Evolutionary conservation across 1,140 invertebrate species (phyloP).

Genomic region (Probaryconus sp.): DNA sequence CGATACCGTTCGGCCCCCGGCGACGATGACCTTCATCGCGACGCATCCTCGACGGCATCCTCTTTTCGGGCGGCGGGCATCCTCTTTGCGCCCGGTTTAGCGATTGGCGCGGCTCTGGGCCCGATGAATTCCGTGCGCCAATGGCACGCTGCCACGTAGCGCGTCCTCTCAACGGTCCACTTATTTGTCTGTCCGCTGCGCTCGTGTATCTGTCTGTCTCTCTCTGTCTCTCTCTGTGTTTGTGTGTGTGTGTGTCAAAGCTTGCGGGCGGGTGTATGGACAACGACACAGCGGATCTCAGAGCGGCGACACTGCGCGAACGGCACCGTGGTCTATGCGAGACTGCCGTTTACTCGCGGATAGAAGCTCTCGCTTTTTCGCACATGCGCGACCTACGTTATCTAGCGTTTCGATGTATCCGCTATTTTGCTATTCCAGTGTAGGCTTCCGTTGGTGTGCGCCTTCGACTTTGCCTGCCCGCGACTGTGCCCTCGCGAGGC

Average conservation of each 20-base stretch:
- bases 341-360: conserved; percentile 41
- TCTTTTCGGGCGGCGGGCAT: conserved; percentile 4
- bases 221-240: background rate
- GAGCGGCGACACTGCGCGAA: conserved; percentile 19
- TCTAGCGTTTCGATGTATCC: conserved; percentile 50
- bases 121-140: background rate
- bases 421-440: conserved; percentile 50
- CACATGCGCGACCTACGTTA: conserved; percentile 47
- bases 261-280: background rate
- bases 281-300: conserved; percentile 18
- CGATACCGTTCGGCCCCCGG: conserved; percentile 43
- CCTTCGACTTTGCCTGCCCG: background rate
- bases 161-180: no score
- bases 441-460: conserved; percentile 28
- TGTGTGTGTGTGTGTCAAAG: conserved; percentile 4
- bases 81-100: no score
- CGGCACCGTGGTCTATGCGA: conserved; percentile 31
- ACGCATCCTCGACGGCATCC: conserved; percentile 24
- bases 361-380: conserved; percentile 39
- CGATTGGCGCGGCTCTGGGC: conserved; percentile 12
- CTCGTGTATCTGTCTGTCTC: no score
- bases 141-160: conserved; percentile 13
- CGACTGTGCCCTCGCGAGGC: background rate
- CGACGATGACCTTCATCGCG: conserved; percentile 48
- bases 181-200: no score